phyloP scores from a whole-genome alignment of 2,888 invertebrate species.

The Ectemnius lituratus region DNA sequence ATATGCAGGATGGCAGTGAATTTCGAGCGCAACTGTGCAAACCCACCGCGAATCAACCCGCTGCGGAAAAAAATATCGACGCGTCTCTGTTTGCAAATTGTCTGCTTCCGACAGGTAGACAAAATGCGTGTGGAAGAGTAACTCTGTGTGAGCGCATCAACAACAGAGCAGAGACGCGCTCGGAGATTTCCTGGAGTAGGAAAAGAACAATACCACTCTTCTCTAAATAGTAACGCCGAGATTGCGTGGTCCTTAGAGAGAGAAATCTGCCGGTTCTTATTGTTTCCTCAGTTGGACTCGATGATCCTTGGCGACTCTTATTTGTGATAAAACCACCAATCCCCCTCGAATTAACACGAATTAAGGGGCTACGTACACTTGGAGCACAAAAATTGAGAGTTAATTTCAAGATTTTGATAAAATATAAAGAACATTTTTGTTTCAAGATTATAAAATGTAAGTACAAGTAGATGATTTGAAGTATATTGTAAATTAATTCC shows the following conservation, averaged over 20 bases:
- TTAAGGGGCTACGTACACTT: neutral
- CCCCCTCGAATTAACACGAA: neutral
- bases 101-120: slow-evolving; percentile 59
- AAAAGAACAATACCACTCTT: neutral
- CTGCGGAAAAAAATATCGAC: slow-evolving; percentile 44
- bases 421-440: too few species aligned
- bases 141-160: neutral
- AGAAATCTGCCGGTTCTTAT: neutral
- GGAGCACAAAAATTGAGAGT: too few species aligned
- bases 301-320: neutral
- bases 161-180: neutral
- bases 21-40: slow-evolving; percentile 56
- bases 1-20: neutral
- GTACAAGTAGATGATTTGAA: too few species aligned
- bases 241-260: too few species aligned
- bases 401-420: too few species aligned
- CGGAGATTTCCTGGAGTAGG: neutral
- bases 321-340: neutral
- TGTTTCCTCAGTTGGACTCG: neutral
- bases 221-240: too few species aligned
- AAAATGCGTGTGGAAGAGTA: too few species aligned
- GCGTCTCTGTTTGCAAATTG: slow-evolving; percentile 66
- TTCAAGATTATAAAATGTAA: too few species aligned
- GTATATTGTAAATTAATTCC: too few species aligned
- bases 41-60: slow-evolving; percentile 47